These are phyloP conservation scores for Sebastiscus tertius DNA, from an alignment of 2,797 vertebrate species.

Conservation along the genomic window DNA sequence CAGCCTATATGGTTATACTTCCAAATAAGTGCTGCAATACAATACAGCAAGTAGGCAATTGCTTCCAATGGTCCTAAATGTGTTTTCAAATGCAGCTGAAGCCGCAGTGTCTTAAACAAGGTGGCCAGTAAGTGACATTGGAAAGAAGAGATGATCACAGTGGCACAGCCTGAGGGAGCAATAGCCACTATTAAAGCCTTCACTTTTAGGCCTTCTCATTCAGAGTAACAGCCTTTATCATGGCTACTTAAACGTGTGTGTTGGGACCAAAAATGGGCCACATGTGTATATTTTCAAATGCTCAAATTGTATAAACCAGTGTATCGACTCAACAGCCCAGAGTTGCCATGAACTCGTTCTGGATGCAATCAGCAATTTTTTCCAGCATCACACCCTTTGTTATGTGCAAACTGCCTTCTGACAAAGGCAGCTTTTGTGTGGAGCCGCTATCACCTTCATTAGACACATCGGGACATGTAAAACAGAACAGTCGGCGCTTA, in stretches of 20 bases:
- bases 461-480: neutral
- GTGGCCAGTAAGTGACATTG: constrained; percentile 6
- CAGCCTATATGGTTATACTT: constrained; percentile 9
- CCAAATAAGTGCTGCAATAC: constrained; percentile 18
- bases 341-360: neutral
- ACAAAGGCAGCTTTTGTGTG: neutral
- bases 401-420: neutral
- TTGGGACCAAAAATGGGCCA: neutral
- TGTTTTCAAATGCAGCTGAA: constrained; percentile 17
- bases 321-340: neutral
- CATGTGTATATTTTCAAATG: neutral
- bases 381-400: neutral
- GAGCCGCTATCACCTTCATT: neutral
- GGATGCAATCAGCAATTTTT: neutral
- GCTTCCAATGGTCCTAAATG: constrained; percentile 30
- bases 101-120: neutral
- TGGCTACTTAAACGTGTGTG: neutral
- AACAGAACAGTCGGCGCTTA: constrained; percentile 20
- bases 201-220: constrained; percentile 2
- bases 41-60: constrained; percentile 32
- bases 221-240: neutral
- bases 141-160: neutral
- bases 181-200: constrained; percentile 7
- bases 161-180: neutral
- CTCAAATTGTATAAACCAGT: neutral